Evolutionary conservation across 2,113 vertebrate genomes (phyloP), one percentile per base, ranked within the genome.

Genomic region (Ctenomys sociabilis): DNA sequence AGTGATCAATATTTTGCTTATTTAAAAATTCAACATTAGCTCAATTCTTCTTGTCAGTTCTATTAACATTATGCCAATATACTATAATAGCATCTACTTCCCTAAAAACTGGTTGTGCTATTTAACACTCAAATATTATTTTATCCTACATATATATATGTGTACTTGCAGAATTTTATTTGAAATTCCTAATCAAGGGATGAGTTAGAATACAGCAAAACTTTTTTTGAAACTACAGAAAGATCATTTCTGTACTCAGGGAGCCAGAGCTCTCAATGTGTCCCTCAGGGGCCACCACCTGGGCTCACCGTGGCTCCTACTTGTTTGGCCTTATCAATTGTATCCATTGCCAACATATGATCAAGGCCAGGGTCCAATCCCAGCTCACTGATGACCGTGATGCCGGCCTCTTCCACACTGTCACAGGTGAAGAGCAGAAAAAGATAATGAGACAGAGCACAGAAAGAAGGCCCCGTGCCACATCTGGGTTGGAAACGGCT

Each of bases 301-400:
- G 30, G 16, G 90, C 99, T 99, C 98, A 99, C 99, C 94, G 97
- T 99, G 97, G 99, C 99, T 96, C 99, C 99, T 57, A 99, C 99
- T 95, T 99, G 99, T 97, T 99, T 99, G 7, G 99, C 99, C 92
- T 99, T 99, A 96, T 99, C 99, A 93, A 99, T 99, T 43, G 99
- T 99, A 95, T 99, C 99, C 99, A 99, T 99, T 0, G 99, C 99
- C 98, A 99, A 90, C 99, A 99, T 99, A 97, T 99, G 99, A 95
- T 99, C 99, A 45, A 99, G 99, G 61, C 99, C 99, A n/a, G 99
- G 99, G 98, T 99, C 99, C 98, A 99, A 97, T 95, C 99, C 99
- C 98, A 99, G 98, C 98, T 99, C 99, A 0, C 99, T 99, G 95
- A 99, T 95, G 66, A 99, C 98, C 35, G 99, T 99, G 97, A 99